These are phyloP conservation scores for Lophochroa leadbeateri DNA, from an alignment of 2,113 vertebrate genomes.

Conservation along the genomic window DNA sequence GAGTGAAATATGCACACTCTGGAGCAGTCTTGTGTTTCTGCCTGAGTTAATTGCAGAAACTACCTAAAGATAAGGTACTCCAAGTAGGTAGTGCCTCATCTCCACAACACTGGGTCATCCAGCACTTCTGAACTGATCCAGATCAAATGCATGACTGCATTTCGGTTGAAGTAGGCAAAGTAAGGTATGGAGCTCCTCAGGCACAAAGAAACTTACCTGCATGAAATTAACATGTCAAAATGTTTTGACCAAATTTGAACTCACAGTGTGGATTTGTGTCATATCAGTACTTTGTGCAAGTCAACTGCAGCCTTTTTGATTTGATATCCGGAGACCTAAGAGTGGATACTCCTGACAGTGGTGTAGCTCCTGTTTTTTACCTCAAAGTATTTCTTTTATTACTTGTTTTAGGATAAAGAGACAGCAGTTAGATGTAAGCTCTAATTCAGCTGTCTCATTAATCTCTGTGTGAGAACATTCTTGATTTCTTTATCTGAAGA, in stretches of 20 bases:
- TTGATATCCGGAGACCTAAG: background rate
- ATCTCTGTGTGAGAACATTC: background rate
- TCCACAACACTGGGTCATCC: rapidly evolving
- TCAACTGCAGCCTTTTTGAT: background rate
- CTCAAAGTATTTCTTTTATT: background rate
- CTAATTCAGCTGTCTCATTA: background rate
- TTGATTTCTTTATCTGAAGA: background rate
- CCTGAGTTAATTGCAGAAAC: background rate
- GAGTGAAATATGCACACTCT: background rate
- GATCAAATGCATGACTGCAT: background rate
- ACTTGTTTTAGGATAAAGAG: background rate
- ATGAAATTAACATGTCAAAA: background rate
- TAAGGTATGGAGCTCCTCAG: background rate
- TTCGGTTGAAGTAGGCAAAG: background rate
- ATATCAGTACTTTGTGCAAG: background rate
- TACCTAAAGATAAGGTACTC: background rate
- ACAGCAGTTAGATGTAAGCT: background rate
- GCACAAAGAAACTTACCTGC: background rate
- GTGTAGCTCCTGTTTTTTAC: background rate
- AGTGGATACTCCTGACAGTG: background rate
- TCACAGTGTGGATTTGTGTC: background rate
- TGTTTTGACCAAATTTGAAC: background rate
- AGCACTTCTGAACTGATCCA: background rate
- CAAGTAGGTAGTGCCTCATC: background rate
- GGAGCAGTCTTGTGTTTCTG: background rate